Evolutionary conservation across 2,113 vertebrate genomes (phyloP).

Genomic region (Cathartes aura): DNA sequence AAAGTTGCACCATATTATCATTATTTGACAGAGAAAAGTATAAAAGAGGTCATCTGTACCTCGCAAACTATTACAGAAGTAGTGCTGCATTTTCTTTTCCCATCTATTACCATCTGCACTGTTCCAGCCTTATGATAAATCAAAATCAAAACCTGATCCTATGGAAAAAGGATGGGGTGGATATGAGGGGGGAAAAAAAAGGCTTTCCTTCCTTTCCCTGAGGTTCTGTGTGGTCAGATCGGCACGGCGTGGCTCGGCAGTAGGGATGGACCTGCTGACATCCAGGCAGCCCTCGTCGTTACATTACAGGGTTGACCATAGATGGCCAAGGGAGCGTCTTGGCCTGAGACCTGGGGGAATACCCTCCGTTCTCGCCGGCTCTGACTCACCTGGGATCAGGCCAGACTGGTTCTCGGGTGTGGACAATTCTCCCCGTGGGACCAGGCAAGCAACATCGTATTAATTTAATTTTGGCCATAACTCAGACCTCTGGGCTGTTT

Average conservation of each 20-base stretch:
- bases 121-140: background rate
- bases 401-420: background rate
- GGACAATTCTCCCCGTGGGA: background rate
- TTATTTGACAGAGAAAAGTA: background rate
- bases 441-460: background rate
- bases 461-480: background rate
- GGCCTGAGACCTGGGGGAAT: background rate
- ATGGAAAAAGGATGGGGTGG: background rate
- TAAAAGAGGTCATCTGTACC: background rate
- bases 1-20: background rate
- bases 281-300: accelerated
- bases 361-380: background rate
- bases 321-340: background rate
- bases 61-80: background rate
- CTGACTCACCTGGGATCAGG: background rate
- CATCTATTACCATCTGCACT: background rate
- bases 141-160: background rate
- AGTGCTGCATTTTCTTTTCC: background rate
- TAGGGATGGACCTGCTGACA: background rate
- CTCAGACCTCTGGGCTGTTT: background rate
- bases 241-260: accelerated
- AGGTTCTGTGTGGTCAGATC: accelerated
- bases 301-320: background rate
- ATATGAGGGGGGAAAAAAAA: background rate
- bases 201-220: background rate